These are phyloP conservation scores for Varanus komodoensis DNA, from an alignment of 2,113 vertebrate genomes.

Conservation along the genomic window DNA sequence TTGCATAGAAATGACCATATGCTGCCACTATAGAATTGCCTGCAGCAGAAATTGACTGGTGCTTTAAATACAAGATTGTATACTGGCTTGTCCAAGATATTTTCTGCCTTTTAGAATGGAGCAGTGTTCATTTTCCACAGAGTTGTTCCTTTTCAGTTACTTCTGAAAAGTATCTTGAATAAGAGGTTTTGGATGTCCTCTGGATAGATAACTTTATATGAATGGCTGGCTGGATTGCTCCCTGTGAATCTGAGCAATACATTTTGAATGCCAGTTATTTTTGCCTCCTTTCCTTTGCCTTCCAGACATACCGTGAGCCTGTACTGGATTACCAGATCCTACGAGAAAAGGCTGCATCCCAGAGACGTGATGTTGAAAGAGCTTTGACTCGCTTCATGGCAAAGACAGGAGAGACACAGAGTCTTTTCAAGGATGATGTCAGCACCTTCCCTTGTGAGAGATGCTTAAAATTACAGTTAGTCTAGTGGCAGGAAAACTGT, in stretches of 20 bases:
- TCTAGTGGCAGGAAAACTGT: not conserved
- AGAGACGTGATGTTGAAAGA: constrained; percentile 93
- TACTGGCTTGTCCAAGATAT: not conserved
- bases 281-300: not conserved
- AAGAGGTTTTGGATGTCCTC: not conserved
- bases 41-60: not conserved
- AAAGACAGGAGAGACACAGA: constrained; percentile 96
- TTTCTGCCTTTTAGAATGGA: not conserved
- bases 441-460: constrained; percentile 92
- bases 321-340: constrained; percentile 95
- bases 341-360: constrained; percentile 93
- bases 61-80: not conserved
- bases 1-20: rapidly evolving
- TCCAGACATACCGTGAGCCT: constrained; percentile 92
- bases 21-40: not conserved
- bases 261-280: not conserved
- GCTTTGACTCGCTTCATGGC: constrained; percentile 98
- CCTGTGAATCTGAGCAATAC: rapidly evolving
- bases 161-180: not conserved
- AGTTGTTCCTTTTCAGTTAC: not conserved
- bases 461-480: not conserved
- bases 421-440: constrained; percentile 95
- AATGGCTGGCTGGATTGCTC: not conserved
- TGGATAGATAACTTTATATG: rapidly evolving
- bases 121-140: rapidly evolving